A percentile compares a stretch with the other conserved stretches of the same genome.
These are phyloP conservation scores for Ryuthela nishihirai DNA, from an alignment of 2,888 invertebrate species.

Conservation along the genomic window DNA sequence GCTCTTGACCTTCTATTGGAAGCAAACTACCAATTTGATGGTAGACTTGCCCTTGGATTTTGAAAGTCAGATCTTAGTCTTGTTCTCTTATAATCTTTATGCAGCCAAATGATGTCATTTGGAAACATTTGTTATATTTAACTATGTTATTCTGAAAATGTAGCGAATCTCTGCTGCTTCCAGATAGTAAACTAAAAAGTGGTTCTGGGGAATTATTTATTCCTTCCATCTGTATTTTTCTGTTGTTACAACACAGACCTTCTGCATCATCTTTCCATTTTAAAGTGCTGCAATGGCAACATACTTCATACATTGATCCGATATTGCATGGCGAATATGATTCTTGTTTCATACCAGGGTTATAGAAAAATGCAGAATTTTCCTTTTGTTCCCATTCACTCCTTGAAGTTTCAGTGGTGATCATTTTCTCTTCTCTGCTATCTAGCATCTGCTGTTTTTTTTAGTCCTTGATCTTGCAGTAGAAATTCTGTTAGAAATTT, in stretches of 20 bases:
- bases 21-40: constrained; percentile 3
- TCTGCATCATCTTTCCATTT: not conserved
- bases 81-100: not conserved
- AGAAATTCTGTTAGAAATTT: too few relatives aligned
- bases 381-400: not conserved
- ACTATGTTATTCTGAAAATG: not conserved
- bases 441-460: too few relatives aligned
- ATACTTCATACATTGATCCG: not conserved
- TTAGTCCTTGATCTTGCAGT: too few relatives aligned
- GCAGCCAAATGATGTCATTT: constrained; percentile 18
- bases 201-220: not conserved
- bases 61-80: constrained; percentile 4
- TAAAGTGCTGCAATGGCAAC: not conserved
- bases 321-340: not conserved
- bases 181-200: not conserved
- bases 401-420: too few relatives aligned
- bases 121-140: constrained; percentile 7
- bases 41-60: constrained; percentile 14
- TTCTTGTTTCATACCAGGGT: not conserved
- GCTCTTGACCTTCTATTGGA: not conserved
- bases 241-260: not conserved
- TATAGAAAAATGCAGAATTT: not conserved
- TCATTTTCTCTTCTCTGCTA: too few relatives aligned
- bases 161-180: constrained; percentile 1
- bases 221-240: not conserved